Base-by-base conservation (phyloP, 2,113 vertebrate species). In the Synodontis membranacea region DNA sequence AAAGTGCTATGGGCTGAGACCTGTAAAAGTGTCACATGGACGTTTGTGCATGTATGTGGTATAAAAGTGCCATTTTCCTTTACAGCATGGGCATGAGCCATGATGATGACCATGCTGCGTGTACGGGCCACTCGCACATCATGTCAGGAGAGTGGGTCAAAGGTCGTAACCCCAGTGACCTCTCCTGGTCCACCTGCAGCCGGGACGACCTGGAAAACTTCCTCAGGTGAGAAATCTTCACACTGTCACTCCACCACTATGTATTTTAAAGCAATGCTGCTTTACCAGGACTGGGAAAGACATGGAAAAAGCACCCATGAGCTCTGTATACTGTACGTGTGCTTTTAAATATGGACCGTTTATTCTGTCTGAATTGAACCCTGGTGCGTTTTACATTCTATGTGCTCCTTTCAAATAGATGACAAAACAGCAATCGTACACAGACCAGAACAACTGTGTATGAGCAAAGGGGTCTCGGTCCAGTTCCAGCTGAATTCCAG, bases 91-190 rank as follows among this genome's bases (percentile, higher is more conserved):
- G 98, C 12, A 99, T 99, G 96, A 99, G 96, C 91, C 98, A 99
- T 0, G 98, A 99, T 0, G 97, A 98, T 0, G 97, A 98, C 83
- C 97, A 99, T 46, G 89, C 94, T 0, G 93, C 96, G 66, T 99
- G 98, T 54, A 95, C 95, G 0, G 96, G 97, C 34, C 95, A 97
- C 88, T 97, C 97, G 52, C 97, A 99, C 91, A 98, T 99, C 90
- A 99, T 99, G 98, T 98, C 98, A 0, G 98, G 98, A 88, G 98
- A 99, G 86, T 99, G 98, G 98, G 96, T 99, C 88, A 99, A 99
- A 89, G 98, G 98, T 70, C 95, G 97, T 76, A 99, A 97, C 90
- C 98, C 98, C 90, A 99, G 97, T 23, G 97, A 99, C 91, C 96
- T 99, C 11, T 97, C 97, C 60, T 99, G 98, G 98, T 99, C 98